Evolutionary conservation across 2,888 invertebrate species (phyloP), one percentile per base, ranked within the genome.

Genomic region (Gisinianus flammeolus): DNA sequence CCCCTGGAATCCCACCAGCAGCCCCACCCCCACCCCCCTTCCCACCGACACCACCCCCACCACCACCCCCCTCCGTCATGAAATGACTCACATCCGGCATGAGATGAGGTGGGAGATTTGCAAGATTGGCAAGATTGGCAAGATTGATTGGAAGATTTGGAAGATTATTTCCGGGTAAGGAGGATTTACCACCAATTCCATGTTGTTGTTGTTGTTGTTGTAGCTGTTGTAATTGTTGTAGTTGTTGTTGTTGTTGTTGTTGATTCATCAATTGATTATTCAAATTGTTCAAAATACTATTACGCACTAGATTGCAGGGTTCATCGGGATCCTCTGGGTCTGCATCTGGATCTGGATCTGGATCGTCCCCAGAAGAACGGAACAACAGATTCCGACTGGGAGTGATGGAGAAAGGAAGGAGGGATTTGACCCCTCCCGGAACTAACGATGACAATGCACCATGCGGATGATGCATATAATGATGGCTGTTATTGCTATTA

Each of bases 241-340:
- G n/a, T n/a, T n/a, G n/a, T n/a, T n/a, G n/a, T n/a, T n/a, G n/a
- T n/a, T n/a, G n/a, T n/a, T n/a, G 58, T 62, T 58, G 73, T 58
- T 73, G 62, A 64, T 73, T 73, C 62, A 62, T 54, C n/a, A n/a
- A 67, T 26, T 26, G 19, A n/a, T 22, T n/a, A n/a, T n/a, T n/a
- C n/a, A 3, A 5, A 58, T 19, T 58, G 19, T 58, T 58, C 5
- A 10, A 10, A 58, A 10, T 58, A 24, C 19, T 81, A 16, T 80
- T 79, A 80, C 79, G 82, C 22, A 81, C 81, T 70, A 83, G 73
- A 69, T 83, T 83, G 62, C 83, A 83, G 8, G 83, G 83, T 72
- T 84, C 83, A 64, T 83, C 82, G 8, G 44, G 79, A 30, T 78
- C 78, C 4, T 81, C 81, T 58, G 64, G 26, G 58, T 28, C 16